A percentile compares a stretch with the other conserved stretches of the same genome.
phyloP scores from a whole-genome alignment of 2,113 vertebrate genomes.

The Tachuris rubrigastra region DNA sequence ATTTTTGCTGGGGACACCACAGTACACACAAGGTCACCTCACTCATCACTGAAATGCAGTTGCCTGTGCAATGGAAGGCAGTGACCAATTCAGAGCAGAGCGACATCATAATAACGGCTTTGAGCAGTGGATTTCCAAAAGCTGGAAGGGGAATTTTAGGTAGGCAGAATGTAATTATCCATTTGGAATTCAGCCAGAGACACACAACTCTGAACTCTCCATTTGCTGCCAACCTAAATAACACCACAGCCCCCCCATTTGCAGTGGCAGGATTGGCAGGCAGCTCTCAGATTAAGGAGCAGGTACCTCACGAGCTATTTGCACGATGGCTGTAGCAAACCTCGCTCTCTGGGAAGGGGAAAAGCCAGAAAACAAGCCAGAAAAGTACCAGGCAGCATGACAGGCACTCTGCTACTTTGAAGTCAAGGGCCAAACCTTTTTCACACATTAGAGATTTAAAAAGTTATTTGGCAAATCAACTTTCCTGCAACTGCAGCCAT shows the following conservation, averaged over 20 bases:
- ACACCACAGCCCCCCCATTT: not conserved
- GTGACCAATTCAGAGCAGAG: not conserved
- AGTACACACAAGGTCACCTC: not conserved
- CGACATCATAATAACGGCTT: not conserved
- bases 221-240: not conserved
- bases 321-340: not conserved
- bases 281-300: not conserved
- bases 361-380: not conserved
- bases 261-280: not conserved
- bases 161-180: slow-evolving; percentile 27
- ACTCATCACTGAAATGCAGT: not conserved
- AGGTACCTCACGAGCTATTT: not conserved
- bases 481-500: not conserved
- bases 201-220: not conserved
- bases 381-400: not conserved
- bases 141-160: not conserved
- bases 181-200: slow-evolving; percentile 17
- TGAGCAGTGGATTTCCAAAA: not conserved
- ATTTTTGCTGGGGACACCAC: not conserved
- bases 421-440: slow-evolving; percentile 1
- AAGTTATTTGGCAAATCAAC: slow-evolving; percentile 13
- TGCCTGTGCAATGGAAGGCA: not conserved
- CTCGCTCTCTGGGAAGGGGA: not conserved
- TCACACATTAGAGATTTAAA: not conserved
- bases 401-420: not conserved